Evolutionary conservation across 1,140 invertebrate genomes (phyloP).

Genomic region (Pogonomyrmex barbatus): DNA sequence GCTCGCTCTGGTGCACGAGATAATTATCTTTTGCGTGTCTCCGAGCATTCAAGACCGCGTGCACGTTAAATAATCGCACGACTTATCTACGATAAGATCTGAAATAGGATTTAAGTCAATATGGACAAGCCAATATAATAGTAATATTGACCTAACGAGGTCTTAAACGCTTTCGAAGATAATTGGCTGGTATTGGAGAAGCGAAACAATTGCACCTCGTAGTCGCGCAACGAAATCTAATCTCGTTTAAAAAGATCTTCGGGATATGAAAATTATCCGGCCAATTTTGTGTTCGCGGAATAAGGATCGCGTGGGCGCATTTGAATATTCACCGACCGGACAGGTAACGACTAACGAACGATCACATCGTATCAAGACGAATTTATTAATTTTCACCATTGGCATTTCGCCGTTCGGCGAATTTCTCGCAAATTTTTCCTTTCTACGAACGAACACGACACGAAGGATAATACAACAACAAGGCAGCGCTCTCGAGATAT

Average conservation of each 20-base stretch:
- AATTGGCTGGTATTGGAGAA: constrained; percentile 5
- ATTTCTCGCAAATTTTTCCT: background rate
- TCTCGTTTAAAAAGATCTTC: background rate
- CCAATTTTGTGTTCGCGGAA: background rate
- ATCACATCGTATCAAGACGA: background rate
- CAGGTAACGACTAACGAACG: background rate
- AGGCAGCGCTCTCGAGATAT: background rate
- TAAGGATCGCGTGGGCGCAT: background rate
- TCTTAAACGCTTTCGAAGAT: background rate
- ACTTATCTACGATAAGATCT: constrained; percentile 68
- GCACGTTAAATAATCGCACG: constrained; percentile 45
- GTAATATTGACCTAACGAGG: constrained; percentile 49
- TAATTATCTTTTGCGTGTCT: constrained; percentile 72
- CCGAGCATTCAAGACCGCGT: constrained; percentile 10
- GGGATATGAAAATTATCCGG: background rate
- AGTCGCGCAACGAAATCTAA: constrained; percentile 5
- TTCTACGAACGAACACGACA: too few relatives aligned
- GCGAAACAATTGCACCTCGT: constrained; percentile 11
- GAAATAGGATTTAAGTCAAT: constrained; percentile 36
- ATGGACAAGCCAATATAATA: constrained; percentile 24
- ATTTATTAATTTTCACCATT: background rate
- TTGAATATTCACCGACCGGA: constrained; percentile 2
- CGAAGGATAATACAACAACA: background rate
- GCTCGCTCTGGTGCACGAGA: constrained; percentile 57
- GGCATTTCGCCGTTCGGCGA: background rate